Conservation (phyloP, 2,797 vertebrate genomes). For the Helicolenus hilgendorfi region DNA sequence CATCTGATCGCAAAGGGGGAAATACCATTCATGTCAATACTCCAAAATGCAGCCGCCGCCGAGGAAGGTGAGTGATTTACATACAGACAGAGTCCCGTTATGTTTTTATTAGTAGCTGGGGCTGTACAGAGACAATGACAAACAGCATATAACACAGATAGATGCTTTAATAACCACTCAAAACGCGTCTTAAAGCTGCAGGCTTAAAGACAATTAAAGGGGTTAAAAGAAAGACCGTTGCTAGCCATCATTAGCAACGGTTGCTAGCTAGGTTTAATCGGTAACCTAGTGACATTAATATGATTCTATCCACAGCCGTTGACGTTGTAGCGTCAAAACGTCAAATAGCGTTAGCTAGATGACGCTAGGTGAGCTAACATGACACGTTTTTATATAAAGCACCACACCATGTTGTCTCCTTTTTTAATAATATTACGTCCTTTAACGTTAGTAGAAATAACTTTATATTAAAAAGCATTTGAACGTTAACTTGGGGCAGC, state of each 20-base stretch:
- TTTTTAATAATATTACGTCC: neutral
- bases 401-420: neutral
- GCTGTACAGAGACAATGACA: slow-evolving; percentile 65
- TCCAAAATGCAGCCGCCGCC: slow-evolving; percentile 98
- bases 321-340: slow-evolving; percentile 40
- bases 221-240: neutral
- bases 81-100: slow-evolving; percentile 66
- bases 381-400: slow-evolving; percentile 25
- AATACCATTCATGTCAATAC: slow-evolving; percentile 92
- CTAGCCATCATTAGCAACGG: slow-evolving; percentile 69
- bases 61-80: slow-evolving; percentile 94
- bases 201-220: neutral
- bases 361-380: slow-evolving; percentile 50
- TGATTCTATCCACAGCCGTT: slow-evolving; percentile 58
- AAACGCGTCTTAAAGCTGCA: neutral
- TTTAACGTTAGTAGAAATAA: neutral
- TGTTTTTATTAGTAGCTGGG: slow-evolving; percentile 47
- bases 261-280: slow-evolving; percentile 62
- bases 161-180: neutral
- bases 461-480: slow-evolving; percentile 20
- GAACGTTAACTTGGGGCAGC: neutral
- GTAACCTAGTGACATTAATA: slow-evolving; percentile 58
- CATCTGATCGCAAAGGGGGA: slow-evolving; percentile 78
- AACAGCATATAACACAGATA: neutral
- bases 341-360: slow-evolving; percentile 62